A percentile compares a stretch with the other conserved stretches of the same genome.
phyloP scores from a whole-genome alignment of 2,113 vertebrate species.

The Pelmatolapia mariae region DNA sequence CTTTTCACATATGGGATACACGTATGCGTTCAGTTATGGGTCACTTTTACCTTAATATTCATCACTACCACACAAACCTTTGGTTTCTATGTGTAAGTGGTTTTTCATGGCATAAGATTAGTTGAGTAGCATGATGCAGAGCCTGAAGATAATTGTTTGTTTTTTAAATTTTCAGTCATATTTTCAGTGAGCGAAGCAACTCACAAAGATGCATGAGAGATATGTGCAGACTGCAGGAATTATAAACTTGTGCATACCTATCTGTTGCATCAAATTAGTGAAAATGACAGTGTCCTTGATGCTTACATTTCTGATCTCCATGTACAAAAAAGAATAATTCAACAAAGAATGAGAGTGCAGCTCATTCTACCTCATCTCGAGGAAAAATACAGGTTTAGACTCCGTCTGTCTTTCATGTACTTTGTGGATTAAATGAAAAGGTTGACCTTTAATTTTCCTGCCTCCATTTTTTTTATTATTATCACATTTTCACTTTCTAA shows the following conservation, averaged over 20 bases:
- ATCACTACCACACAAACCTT: neutral
- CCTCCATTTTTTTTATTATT: neutral
- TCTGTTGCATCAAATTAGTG: neutral
- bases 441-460: neutral
- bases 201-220: neutral
- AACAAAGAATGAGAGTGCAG: neutral
- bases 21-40: neutral
- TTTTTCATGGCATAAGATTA: neutral
- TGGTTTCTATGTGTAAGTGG: neutral
- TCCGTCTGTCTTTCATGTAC: neutral
- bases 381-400: neutral
- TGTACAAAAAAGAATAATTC: neutral
- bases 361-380: neutral
- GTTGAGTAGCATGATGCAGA: neutral
- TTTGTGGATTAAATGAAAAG: neutral
- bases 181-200: fast-evolving
- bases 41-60: neutral
- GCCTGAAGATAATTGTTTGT: neutral
- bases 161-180: neutral
- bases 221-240: neutral
- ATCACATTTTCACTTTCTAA: neutral
- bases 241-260: neutral
- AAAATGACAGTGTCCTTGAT: neutral
- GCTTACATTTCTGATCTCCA: neutral
- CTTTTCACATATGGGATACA: neutral